A percentile compares a stretch with the other conserved stretches of the same genome.
Evolutionary conservation across 2,797 vertebrate genomes (phyloP).

Genomic region (Petrocephalus schoutedeni): DNA sequence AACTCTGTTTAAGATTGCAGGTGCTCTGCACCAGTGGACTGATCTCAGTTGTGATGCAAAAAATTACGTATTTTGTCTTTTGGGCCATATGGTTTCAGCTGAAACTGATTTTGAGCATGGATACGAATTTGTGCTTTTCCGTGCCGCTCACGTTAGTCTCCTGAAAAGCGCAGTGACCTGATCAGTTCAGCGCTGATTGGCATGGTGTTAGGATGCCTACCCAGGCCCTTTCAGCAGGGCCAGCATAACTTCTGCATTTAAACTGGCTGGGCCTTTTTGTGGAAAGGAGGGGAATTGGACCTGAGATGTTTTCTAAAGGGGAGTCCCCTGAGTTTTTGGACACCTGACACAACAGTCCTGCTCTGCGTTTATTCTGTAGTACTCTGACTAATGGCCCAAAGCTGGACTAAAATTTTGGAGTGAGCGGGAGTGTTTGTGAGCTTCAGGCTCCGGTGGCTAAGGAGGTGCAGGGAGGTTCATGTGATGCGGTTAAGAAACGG

Average conservation of each 20-base stretch:
- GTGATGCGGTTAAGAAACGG: not conserved
- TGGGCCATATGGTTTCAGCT: not conserved
- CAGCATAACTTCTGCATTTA: not conserved
- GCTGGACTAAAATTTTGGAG: not conserved
- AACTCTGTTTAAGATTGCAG: not conserved
- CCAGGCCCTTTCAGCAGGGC: not conserved
- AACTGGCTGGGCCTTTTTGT: not conserved
- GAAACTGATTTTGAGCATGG: not conserved
- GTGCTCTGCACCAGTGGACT: not conserved
- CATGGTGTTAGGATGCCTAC: not conserved
- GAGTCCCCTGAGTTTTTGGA: not conserved
- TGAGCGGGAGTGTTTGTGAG: not conserved
- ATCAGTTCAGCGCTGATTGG: not conserved
- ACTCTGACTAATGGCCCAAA: not conserved
- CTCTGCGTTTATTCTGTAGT: not conserved
- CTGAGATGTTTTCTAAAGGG: not conserved
- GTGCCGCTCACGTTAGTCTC: not conserved
- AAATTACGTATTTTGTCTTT: not conserved
- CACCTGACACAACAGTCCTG: not conserved
- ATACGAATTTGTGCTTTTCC: not conserved
- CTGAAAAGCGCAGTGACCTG: not conserved
- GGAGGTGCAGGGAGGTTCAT: not conserved
- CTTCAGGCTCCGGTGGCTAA: not conserved
- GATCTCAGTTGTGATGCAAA: not conserved
- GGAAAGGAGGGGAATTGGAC: not conserved